Conservation (phyloP, 2,113 vertebrate genomes). For the Nothoprocta pentlandii region DNA sequence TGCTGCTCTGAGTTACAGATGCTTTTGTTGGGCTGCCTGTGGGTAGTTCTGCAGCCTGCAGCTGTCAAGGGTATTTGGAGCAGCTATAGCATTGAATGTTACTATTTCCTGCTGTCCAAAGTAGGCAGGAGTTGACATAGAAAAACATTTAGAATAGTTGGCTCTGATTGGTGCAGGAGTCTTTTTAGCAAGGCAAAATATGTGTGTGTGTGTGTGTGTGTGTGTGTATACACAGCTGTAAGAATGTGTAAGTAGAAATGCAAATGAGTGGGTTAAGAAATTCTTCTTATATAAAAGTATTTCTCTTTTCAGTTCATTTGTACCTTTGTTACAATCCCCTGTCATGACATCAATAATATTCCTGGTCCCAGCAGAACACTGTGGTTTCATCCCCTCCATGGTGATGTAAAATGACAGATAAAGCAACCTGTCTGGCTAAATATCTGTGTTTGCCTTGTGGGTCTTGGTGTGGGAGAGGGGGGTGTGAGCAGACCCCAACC, state of each 20-base stretch:
- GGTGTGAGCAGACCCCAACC: not conserved
- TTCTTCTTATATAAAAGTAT: not conserved
- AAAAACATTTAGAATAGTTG: not conserved
- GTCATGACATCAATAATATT: not conserved
- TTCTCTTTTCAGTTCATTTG: not conserved
- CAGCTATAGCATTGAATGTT: not conserved
- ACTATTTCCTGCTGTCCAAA: not conserved
- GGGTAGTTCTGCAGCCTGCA: not conserved
- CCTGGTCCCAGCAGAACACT: not conserved
- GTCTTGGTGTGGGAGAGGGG: not conserved
- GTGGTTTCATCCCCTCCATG: not conserved
- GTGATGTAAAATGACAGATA: not conserved
- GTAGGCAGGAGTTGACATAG: not conserved
- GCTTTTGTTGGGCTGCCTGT: not conserved
- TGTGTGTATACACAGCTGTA: not conserved
- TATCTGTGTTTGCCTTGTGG: accelerated
- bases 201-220: not conserved
- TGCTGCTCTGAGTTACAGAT: not conserved
- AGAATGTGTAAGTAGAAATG: not conserved
- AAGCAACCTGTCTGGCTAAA: accelerated
- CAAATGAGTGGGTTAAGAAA: not conserved
- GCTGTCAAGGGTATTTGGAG: not conserved
- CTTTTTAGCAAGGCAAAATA: not conserved
- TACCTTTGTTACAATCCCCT: not conserved
- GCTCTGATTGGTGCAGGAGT: not conserved